These are phyloP conservation scores for Drosophila pachea DNA, from an alignment of 1,140 invertebrate species.

Conservation along the genomic window DNA sequence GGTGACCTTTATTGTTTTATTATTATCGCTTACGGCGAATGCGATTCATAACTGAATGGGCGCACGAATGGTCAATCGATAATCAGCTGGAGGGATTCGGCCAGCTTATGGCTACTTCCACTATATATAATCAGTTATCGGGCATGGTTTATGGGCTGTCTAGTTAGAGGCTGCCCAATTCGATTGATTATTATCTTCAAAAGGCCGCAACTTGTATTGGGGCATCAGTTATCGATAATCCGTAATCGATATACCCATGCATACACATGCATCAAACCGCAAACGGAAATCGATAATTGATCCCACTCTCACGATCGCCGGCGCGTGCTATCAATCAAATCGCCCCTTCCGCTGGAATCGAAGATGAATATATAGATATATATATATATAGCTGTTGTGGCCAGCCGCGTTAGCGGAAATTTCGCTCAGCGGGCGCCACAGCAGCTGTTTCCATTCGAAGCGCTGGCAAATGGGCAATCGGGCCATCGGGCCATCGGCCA, in stretches of 20 bases:
- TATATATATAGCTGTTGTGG: not conserved
- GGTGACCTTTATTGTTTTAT: too few species aligned
- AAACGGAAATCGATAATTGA: not conserved
- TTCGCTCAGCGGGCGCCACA: not conserved
- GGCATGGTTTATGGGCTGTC: too few species aligned
- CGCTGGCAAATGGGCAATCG: not conserved
- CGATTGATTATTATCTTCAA: too few species aligned
- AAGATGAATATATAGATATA: not conserved
- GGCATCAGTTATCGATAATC: not conserved
- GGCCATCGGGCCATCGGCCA: not conserved
- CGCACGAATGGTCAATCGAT: too few species aligned
- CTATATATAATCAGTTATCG: too few species aligned
- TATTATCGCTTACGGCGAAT: too few species aligned
- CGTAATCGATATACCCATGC: not conserved
- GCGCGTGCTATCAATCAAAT: conserved; percentile 1
- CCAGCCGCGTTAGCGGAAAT: not conserved
- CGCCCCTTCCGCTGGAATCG: not conserved
- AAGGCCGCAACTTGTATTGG: too few species aligned
- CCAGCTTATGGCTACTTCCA: too few species aligned
- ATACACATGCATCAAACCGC: too few species aligned
- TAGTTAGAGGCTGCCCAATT: too few species aligned
- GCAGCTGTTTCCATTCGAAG: conserved; percentile 3
- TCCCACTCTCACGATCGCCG: not conserved
- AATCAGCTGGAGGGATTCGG: too few species aligned
- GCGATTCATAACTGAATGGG: too few species aligned